A percentile compares a stretch with the other conserved stretches of the same genome.
These are phyloP conservation scores for Brachyptera putata DNA, from an alignment of 2,888 invertebrate genomes.

Conservation along the genomic window DNA sequence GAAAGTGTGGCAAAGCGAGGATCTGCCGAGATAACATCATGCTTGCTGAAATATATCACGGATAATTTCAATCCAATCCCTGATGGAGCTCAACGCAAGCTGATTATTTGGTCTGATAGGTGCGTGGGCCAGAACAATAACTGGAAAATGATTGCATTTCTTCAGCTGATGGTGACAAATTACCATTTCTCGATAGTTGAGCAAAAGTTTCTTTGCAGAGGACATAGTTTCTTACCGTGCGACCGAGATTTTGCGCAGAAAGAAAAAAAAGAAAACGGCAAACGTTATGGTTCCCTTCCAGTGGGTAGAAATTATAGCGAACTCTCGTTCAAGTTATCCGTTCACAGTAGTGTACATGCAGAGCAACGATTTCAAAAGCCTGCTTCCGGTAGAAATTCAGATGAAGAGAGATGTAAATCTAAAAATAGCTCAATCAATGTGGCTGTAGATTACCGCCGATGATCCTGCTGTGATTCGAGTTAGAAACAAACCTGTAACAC, in stretches of 20 bases:
- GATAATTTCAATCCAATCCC: neutral
- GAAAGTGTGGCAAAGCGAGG: slow-evolving; percentile 4
- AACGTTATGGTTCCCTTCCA: neutral
- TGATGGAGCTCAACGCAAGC: neutral
- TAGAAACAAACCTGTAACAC: too few relatives aligned
- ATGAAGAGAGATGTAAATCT: neutral
- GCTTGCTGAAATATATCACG: neutral
- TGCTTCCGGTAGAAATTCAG: neutral
- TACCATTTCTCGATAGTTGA: neutral
- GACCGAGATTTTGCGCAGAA: neutral
- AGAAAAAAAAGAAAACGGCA: neutral
- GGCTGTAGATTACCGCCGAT: neutral
- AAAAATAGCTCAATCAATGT: neutral
- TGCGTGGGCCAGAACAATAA: slow-evolving; percentile 21
- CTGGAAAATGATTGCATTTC: neutral
- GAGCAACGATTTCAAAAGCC: neutral
- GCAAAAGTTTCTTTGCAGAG: slow-evolving; percentile 5
- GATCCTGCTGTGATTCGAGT: neutral
- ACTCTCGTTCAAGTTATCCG: neutral
- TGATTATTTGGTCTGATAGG: slow-evolving; percentile 12
- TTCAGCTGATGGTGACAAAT: neutral
- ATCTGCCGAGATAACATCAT: slow-evolving; percentile 3
- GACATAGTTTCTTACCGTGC: neutral
- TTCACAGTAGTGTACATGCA: neutral
- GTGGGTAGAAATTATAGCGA: neutral